Conservation (phyloP, 2,113 vertebrate species). For the Mesoclemmys tuberculata region DNA sequence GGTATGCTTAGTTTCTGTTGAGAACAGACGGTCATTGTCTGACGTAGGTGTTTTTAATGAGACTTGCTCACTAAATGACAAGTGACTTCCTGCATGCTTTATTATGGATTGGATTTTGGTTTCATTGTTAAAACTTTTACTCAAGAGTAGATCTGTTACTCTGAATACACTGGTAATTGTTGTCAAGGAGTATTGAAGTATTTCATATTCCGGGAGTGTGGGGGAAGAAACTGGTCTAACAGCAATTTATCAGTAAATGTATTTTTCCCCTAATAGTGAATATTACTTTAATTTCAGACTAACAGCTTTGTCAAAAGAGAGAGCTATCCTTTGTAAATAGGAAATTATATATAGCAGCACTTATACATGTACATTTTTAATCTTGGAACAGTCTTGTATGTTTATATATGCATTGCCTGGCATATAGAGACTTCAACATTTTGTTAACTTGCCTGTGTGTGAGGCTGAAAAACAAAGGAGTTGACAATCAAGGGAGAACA, state of each 20-base stretch:
- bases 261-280: fast-evolving
- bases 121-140: not conserved
- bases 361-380: not conserved
- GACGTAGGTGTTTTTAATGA: not conserved
- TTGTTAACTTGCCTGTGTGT: not conserved
- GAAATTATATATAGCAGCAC: not conserved
- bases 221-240: not conserved
- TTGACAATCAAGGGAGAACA: not conserved
- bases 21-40: not conserved
- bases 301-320: not conserved
- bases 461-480: not conserved
- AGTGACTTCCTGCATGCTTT: not conserved
- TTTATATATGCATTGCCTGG: not conserved
- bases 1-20: not conserved
- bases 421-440: not conserved
- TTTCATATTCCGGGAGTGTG: fast-evolving
- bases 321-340: not conserved
- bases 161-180: fast-evolving
- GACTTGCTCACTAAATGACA: not conserved
- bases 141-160: fast-evolving
- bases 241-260: fast-evolving
- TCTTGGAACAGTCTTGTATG: not conserved
- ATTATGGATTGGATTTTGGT: not conserved
- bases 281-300: not conserved
- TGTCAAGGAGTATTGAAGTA: fast-evolving